phyloP scores from a whole-genome alignment of 2,888 invertebrate species.

The Melanophora roralis region DNA sequence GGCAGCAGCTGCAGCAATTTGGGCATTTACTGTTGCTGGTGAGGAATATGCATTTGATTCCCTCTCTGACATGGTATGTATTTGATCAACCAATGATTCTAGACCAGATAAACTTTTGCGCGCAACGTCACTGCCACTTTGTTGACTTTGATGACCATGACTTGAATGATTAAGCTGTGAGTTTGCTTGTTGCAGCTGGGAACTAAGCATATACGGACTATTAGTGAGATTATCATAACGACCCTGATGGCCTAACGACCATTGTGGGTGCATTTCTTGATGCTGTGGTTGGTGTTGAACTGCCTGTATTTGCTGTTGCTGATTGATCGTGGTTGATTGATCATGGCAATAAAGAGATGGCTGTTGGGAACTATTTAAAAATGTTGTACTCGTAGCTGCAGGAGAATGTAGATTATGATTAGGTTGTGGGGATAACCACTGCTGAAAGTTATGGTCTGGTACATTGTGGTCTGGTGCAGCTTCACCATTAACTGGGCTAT shows the following conservation, averaged over 20 bases:
- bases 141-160: slow-evolving; percentile 28
- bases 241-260: slow-evolving; percentile 61
- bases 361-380: slow-evolving; percentile 40
- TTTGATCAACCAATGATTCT: slow-evolving; percentile 93
- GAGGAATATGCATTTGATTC: slow-evolving; percentile 73
- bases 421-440: slow-evolving; percentile 59
- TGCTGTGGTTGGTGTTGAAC: slow-evolving; percentile 46
- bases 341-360: slow-evolving; percentile 50
- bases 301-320: slow-evolving; percentile 51
- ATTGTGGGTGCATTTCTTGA: slow-evolving; percentile 49
- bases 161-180: slow-evolving; percentile 34
- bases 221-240: slow-evolving; percentile 81
- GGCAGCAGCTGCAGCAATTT: slow-evolving; percentile 65
- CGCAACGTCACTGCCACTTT: slow-evolving; percentile 81
- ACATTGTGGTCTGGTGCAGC: slow-evolving; percentile 54
- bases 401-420: slow-evolving; percentile 62
- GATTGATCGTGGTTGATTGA: too few relatives aligned
- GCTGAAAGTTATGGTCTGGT: slow-evolving; percentile 54
- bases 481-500: slow-evolving; percentile 51
- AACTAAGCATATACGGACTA: slow-evolving; percentile 82
- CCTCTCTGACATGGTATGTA: slow-evolving; percentile 90
- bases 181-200: slow-evolving; percentile 42
- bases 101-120: slow-evolving; percentile 91
- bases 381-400: slow-evolving; percentile 64
- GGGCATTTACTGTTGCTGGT: slow-evolving; percentile 64